Base-by-base conservation (phyloP, 2,888 invertebrate species). In the Drosophila falleni region DNA sequence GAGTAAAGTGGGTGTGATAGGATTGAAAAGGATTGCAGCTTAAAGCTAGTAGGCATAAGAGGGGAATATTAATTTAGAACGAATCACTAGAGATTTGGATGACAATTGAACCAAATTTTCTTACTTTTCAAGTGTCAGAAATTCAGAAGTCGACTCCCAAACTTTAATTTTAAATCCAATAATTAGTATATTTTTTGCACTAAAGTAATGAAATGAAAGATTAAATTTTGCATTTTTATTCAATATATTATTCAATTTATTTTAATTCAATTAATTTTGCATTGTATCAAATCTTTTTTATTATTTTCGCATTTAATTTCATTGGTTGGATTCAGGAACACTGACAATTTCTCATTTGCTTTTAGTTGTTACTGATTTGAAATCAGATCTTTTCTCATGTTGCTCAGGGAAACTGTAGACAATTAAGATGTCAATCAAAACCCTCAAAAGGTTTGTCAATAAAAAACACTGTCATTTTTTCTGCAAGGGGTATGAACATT, bases 371-470 rank as follows among this genome's bases (percentile, higher is more conserved):
- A n/a, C 2, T 5, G 13, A 37, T 37, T 37, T 13, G 11, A 56
- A 33, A 35, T 42, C 10, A 19, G 8, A 10, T 46, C 11, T 16
- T 16, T 16, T 5, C 5, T 19, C 3, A 5, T 23, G 41, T 13
- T 15, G 41, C 42, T 23, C 15, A 2, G 54, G 53, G 11, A 13
- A 41, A 31, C 41, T n/a, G 35, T 23, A 23, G 33, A 11, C 13
- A 51, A 51, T n/a, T n/a, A 13, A 42, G 55, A 33, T 55, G 42
- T 55, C 42, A 13, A 55, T 55, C 42, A 13, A n/a, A n/a, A n/a
- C 13, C 13, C 42, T 19, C 19, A 42, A 33, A 13, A 13, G 41
- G 41, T 5, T 31, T 19, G 16, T 31, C 19, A 10, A 31, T 29
- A 29, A 5, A 49, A 31, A 47, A 15, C n/a, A 10, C 5, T n/a